phyloP scores from a whole-genome alignment of 2,888 invertebrate species.

The Meiosimyza decipiens region DNA sequence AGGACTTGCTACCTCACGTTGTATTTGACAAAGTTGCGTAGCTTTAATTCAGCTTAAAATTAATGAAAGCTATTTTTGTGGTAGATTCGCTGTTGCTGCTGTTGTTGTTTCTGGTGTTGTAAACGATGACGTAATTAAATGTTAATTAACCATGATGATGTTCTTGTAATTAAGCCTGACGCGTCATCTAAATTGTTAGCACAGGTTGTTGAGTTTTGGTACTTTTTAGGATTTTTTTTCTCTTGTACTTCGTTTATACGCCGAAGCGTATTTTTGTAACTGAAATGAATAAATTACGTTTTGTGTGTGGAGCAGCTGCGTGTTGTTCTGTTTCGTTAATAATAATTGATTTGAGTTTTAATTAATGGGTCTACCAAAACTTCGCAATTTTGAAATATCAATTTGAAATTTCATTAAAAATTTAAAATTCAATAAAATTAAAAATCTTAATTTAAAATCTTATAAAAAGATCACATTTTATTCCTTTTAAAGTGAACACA shows the following conservation, averaged over 20 bases:
- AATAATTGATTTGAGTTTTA: constrained; percentile 25
- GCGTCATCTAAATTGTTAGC: neutral
- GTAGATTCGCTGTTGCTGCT: neutral
- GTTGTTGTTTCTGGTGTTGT: constrained; percentile 5
- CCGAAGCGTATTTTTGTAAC: neutral
- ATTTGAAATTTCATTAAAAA: too few relatives aligned
- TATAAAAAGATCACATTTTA: too few relatives aligned
- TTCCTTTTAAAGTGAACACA: too few relatives aligned
- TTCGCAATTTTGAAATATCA: too few relatives aligned
- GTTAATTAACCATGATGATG: constrained; percentile 24
- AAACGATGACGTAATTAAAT: constrained; percentile 30
- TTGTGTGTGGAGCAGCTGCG: constrained; percentile 20
- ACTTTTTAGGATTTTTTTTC: too few relatives aligned
- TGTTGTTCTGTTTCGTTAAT: constrained; percentile 1
- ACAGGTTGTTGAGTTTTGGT: too few relatives aligned
- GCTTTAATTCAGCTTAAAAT: constrained; percentile 2
- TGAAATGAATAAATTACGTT: constrained; percentile 24
- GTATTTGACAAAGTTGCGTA: constrained; percentile 8
- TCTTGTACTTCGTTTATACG: neutral
- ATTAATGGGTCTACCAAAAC: neutral
- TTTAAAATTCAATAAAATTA: too few relatives aligned
- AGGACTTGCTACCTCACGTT: neutral
- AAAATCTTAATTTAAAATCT: too few relatives aligned
- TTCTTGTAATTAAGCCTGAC: constrained; percentile 14
- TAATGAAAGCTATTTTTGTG: too few relatives aligned